phyloP scores from a whole-genome alignment of 2,888 invertebrate species.

The Microctonus aethiopoides region DNA sequence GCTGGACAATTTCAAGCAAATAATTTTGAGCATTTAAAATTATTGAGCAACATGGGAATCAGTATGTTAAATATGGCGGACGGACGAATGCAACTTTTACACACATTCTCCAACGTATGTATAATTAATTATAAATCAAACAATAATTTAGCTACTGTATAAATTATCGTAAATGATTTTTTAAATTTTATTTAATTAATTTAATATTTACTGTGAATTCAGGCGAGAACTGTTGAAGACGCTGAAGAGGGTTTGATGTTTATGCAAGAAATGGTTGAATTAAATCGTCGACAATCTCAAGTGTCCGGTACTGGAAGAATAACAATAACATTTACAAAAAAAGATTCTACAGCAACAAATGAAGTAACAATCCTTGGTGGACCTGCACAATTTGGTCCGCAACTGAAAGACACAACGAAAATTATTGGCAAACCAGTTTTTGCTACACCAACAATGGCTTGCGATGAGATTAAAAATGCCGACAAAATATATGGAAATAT shows the following conservation, averaged over 20 bases:
- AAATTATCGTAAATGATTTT: too few species aligned
- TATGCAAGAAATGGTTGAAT: slow-evolving; percentile 96
- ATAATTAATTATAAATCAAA: too few species aligned
- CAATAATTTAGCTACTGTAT: too few species aligned
- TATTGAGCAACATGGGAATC: slow-evolving; percentile 95
- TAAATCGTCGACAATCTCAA: slow-evolving; percentile 79
- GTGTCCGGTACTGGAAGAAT: slow-evolving; percentile 71
- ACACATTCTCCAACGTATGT: slow-evolving; percentile 87
- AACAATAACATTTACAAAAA: slow-evolving; percentile 68
- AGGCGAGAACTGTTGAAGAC: slow-evolving; percentile 88
- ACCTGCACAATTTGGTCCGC: slow-evolving; percentile 90
- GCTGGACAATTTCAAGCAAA: slow-evolving; percentile 82
- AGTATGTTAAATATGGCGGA: slow-evolving; percentile 88
- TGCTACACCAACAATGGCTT: slow-evolving; percentile 79
- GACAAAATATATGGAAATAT: slow-evolving; percentile 77
- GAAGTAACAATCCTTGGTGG: slow-evolving; percentile 77
- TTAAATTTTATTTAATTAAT: too few species aligned
- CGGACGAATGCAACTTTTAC: slow-evolving; percentile 91
- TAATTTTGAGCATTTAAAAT: slow-evolving; percentile 88
- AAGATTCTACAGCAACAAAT: slow-evolving; percentile 62
- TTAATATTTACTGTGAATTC: slow-evolving; percentile 41
- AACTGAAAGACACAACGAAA: slow-evolving; percentile 75
- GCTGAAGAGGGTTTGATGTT: slow-evolving; percentile 93
- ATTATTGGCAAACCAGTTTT: slow-evolving; percentile 75
- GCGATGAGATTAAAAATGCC: slow-evolving; percentile 72